These are phyloP conservation scores for Anarhynchus alexandrinus DNA, from an alignment of 2,113 vertebrate genomes.

Conservation along the genomic window DNA sequence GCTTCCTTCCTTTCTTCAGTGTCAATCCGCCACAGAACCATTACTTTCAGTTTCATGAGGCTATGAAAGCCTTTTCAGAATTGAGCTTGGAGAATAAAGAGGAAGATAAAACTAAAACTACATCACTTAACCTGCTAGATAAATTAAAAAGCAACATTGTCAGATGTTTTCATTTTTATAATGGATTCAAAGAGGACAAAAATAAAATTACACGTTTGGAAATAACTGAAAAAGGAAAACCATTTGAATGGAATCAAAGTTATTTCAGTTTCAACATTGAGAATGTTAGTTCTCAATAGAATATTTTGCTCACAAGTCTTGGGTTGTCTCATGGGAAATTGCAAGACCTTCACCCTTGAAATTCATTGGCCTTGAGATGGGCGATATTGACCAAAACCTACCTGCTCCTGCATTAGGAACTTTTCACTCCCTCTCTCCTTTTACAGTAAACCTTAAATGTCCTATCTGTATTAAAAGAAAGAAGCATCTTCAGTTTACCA, in stretches of 20 bases:
- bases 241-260: not conserved
- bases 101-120: not conserved
- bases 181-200: not conserved
- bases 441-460: not conserved
- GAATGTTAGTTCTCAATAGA: not conserved
- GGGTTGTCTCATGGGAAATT: not conserved
- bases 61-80: not conserved
- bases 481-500: not conserved
- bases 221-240: not conserved
- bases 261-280: not conserved
- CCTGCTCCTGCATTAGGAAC: not conserved
- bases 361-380: not conserved
- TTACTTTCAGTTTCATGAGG: not conserved
- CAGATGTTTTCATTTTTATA: not conserved
- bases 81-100: not conserved
- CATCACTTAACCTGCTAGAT: not conserved
- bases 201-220: not conserved
- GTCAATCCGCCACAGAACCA: not conserved
- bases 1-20: not conserved
- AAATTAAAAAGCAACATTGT: not conserved
- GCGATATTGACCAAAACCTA: accelerated
- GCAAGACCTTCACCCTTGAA: not conserved
- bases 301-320: not conserved
- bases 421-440: not conserved
- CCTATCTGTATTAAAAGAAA: not conserved